phyloP scores from a whole-genome alignment of 2,113 vertebrate genomes.

The Sylvia atricapilla region DNA sequence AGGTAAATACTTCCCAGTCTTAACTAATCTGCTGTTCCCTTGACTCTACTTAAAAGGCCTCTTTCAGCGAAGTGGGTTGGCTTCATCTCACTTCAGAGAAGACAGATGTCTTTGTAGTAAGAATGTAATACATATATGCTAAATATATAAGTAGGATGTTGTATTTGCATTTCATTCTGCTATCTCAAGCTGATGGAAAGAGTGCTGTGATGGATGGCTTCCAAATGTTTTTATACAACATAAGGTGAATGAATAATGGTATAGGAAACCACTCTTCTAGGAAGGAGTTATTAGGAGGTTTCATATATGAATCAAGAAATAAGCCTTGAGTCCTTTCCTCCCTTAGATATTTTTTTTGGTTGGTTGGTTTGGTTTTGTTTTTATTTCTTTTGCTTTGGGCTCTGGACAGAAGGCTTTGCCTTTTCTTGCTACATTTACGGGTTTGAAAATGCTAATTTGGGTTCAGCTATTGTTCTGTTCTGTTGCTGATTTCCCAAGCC shows the following conservation, averaged over 20 bases:
- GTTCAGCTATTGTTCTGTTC: neutral
- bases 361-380: neutral
- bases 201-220: neutral
- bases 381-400: neutral
- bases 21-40: neutral
- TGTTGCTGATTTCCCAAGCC: neutral
- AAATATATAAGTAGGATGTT: constrained; percentile 17
- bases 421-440: neutral
- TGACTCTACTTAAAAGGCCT: neutral
- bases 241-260: neutral
- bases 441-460: neutral
- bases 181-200: neutral
- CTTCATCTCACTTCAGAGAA: neutral
- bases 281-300: neutral
- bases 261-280: neutral
- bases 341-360: neutral
- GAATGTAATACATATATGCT: neutral
- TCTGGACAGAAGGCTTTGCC: neutral
- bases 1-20: neutral
- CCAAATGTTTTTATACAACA: neutral
- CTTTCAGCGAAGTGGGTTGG: neutral
- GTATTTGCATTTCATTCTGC: constrained; percentile 17
- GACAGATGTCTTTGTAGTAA: constrained; percentile 24
- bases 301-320: neutral
- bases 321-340: neutral